phyloP scores from a whole-genome alignment of 1,140 invertebrate species.

The Scaptomyza montana region DNA sequence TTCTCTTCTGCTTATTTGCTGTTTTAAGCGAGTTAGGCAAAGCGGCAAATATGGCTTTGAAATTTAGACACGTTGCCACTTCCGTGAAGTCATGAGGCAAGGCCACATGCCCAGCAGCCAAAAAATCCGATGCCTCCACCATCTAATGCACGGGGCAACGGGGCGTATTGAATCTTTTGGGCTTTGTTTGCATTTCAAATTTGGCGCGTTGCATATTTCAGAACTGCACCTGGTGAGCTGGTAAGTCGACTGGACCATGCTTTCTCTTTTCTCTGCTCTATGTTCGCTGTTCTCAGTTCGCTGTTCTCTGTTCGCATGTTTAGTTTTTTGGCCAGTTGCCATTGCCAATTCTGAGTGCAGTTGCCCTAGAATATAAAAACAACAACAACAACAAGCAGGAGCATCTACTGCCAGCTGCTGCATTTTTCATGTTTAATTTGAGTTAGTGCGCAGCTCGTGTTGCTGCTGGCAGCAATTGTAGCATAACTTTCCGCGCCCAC shows the following conservation, averaged over 20 bases:
- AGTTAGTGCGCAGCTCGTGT: slow-evolving; percentile 61
- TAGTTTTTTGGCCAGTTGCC: slow-evolving; percentile 20
- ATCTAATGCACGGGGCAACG: slow-evolving; percentile 1
- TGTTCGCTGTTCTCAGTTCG: not conserved
- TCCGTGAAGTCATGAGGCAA: slow-evolving; percentile 5
- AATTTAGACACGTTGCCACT: slow-evolving; percentile 3
- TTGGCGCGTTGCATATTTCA: slow-evolving; percentile 70
- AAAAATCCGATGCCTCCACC: not conserved
- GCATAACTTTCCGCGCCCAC: slow-evolving; percentile 63
- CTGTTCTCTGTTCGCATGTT: slow-evolving; percentile 1
- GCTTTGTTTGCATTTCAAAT: slow-evolving; percentile 78
- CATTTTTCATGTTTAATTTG: slow-evolving; percentile 82
- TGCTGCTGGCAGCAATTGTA: slow-evolving; percentile 27
- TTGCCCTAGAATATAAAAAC: slow-evolving; percentile 28
- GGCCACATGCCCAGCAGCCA: not conserved
- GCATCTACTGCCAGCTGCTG: slow-evolving; percentile 43
- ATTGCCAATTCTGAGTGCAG: slow-evolving; percentile 37
- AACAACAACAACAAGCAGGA: slow-evolving; percentile 5
- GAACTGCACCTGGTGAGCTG: slow-evolving; percentile 25
- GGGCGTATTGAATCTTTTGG: slow-evolving; percentile 26
- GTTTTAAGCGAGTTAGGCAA: not conserved
- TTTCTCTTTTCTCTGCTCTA: not conserved
- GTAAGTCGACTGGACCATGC: not conserved
- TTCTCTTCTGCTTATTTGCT: not conserved
- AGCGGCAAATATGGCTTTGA: not conserved